A percentile compares a stretch with the other conserved stretches of the same genome.
Evolutionary conservation across 2,888 invertebrate species (phyloP).

Genomic region (Spatulosminthurus flaviceps): DNA sequence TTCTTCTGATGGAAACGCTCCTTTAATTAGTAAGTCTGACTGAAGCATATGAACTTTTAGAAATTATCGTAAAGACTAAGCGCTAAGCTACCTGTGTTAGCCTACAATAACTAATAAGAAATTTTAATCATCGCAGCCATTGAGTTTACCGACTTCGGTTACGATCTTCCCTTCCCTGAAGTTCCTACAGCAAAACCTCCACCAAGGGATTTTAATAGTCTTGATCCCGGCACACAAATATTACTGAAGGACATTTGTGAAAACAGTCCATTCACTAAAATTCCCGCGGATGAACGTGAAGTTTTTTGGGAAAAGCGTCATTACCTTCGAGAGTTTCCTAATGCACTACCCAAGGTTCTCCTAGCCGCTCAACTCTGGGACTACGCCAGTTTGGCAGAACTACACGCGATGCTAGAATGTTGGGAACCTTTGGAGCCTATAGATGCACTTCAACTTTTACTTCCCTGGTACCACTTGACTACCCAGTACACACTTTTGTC

Average conservation of each 20-base stretch:
- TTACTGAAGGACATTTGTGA: slow-evolving; percentile 77
- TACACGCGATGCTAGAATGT: slow-evolving; percentile 85
- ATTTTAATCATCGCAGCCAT: slow-evolving; percentile 64
- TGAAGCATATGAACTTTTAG: background rate
- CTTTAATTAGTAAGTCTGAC: slow-evolving; percentile 71
- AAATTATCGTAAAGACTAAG: no score
- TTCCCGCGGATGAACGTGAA: slow-evolving; percentile 66
- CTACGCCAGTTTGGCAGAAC: slow-evolving; percentile 83
- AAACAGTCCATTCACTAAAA: slow-evolving; percentile 76
- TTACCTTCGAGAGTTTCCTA: slow-evolving; percentile 83
- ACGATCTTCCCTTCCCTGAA: slow-evolving; percentile 74
- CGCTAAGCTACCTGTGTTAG: no score
- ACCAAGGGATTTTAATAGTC: slow-evolving; percentile 75
- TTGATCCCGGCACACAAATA: slow-evolving; percentile 84
- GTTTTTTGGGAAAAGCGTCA: slow-evolving; percentile 94
- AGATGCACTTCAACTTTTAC: slow-evolving; percentile 87
- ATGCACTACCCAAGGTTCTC: slow-evolving; percentile 83
- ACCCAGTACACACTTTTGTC: no score
- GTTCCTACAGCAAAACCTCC: slow-evolving; percentile 67
- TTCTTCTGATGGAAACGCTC: slow-evolving; percentile 78
- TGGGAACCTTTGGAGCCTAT: slow-evolving; percentile 88
- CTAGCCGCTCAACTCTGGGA: slow-evolving; percentile 92
- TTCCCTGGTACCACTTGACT: slow-evolving; percentile 94
- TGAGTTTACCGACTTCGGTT: slow-evolving; percentile 75
- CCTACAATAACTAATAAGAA: no score